Evolutionary conservation across 2,113 vertebrate species (phyloP).

Genomic region (Phoxinus phoxinus): DNA sequence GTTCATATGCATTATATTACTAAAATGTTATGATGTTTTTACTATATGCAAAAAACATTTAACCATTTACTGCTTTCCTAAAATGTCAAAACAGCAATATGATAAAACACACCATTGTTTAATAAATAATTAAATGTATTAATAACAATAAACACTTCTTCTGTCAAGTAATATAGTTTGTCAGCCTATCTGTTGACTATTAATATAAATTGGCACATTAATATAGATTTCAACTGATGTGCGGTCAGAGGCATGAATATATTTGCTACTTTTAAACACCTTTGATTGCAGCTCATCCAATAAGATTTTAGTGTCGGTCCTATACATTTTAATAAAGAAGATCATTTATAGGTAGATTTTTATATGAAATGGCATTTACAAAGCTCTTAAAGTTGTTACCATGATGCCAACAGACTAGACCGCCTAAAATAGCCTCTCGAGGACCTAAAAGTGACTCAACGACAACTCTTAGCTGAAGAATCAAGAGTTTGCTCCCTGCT

Average conservation of each 20-base stretch:
- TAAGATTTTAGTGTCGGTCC: background rate
- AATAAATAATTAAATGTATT: background rate
- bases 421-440: constrained; percentile 1
- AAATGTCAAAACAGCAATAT: background rate
- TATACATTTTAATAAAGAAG: background rate
- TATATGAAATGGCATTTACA: constrained; percentile 9
- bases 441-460: background rate
- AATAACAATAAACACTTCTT: background rate
- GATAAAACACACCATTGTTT: background rate
- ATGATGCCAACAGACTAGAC: background rate
- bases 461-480: constrained; percentile 29
- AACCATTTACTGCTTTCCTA: background rate
- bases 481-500: constrained; percentile 14
- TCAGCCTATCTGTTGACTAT: background rate
- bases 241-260: background rate
- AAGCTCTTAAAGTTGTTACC: background rate
- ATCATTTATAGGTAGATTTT: background rate
- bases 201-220: constrained; percentile 3
- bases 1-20: no score
- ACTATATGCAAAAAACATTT: no score
- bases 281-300: background rate
- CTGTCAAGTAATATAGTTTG: background rate
- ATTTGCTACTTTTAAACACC: background rate
- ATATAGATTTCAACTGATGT: background rate
- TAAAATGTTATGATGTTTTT: no score